These are phyloP conservation scores for Epinephelus fuscoguttatus DNA, from an alignment of 2,113 vertebrate species.

Conservation along the genomic window DNA sequence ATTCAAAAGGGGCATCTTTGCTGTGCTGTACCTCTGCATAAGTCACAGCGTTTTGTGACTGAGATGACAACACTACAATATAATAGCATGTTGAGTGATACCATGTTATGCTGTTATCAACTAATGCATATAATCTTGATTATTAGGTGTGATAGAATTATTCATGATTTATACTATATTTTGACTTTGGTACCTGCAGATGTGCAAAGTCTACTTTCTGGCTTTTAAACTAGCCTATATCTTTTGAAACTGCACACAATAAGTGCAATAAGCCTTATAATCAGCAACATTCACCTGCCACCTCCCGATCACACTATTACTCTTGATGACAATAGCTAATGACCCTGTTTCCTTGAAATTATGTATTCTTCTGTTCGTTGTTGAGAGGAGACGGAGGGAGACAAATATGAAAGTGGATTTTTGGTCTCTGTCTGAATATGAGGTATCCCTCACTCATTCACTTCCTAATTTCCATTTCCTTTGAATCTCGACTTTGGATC, in stretches of 20 bases:
- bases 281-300: background rate
- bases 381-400: background rate
- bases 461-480: background rate
- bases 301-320: background rate
- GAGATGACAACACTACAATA: background rate
- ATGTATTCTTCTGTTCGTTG: background rate
- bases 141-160: background rate
- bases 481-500: constrained; percentile 14
- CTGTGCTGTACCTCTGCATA: constrained; percentile 12
- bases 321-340: constrained; percentile 2
- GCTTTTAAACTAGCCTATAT: background rate
- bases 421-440: background rate
- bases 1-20: constrained; percentile 17
- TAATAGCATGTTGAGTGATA: background rate
- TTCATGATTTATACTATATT: background rate
- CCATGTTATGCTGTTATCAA: background rate
- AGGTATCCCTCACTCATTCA: background rate
- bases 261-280: background rate
- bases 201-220: background rate
- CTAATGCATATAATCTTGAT: background rate
- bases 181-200: background rate
- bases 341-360: constrained; percentile 3
- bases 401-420: background rate
- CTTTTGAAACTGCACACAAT: background rate
- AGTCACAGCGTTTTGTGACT: background rate